Conservation (phyloP, 1,140 invertebrate species). For the Zaprionus gabonicus region DNA sequence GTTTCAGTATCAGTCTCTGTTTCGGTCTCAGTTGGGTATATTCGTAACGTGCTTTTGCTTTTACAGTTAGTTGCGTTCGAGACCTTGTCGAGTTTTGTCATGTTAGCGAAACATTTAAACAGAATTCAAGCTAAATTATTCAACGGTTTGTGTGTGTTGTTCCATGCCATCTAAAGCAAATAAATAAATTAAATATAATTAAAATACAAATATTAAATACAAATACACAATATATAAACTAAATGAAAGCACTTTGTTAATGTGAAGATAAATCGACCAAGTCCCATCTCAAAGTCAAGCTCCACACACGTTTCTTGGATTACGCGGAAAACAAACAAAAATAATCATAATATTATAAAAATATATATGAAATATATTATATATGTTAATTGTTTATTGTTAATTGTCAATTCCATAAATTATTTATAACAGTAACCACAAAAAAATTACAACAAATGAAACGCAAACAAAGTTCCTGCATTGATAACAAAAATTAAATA, state of each 20-base stretch:
- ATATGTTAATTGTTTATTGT: conserved; percentile 23
- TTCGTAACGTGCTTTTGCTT: conserved; percentile 83
- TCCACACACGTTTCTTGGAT: conserved; percentile 65
- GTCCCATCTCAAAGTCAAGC: conserved; percentile 33
- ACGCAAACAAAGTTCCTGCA: conserved; percentile 77
- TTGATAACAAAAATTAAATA: conserved; percentile 36
- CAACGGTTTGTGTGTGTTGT: conserved; percentile 28
- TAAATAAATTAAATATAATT: conserved; percentile 29
- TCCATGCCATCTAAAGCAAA: conserved; percentile 17
- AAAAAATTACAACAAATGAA: conserved; percentile 26
- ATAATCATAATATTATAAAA: conserved; percentile 26
- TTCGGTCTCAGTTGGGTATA: conserved; percentile 72
- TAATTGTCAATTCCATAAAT: conserved; percentile 43
- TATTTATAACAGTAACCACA: conserved; percentile 31
- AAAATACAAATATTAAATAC: conserved; percentile 27
- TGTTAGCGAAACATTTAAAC: conserved; percentile 72
- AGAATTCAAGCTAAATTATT: conserved; percentile 23
- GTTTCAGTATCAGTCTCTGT: conserved; percentile 34
- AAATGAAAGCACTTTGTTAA: conserved; percentile 56
- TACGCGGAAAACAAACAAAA: conserved; percentile 61
- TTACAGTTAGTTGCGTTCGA: conserved; percentile 85
- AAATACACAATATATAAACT: conserved; percentile 16
- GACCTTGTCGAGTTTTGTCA: conserved; percentile 85
- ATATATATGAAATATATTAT: conserved; percentile 41
- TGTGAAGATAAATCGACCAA: conserved; percentile 77